phyloP scores from a whole-genome alignment of 2,113 vertebrate species.

The Geothlypis trichas region DNA sequence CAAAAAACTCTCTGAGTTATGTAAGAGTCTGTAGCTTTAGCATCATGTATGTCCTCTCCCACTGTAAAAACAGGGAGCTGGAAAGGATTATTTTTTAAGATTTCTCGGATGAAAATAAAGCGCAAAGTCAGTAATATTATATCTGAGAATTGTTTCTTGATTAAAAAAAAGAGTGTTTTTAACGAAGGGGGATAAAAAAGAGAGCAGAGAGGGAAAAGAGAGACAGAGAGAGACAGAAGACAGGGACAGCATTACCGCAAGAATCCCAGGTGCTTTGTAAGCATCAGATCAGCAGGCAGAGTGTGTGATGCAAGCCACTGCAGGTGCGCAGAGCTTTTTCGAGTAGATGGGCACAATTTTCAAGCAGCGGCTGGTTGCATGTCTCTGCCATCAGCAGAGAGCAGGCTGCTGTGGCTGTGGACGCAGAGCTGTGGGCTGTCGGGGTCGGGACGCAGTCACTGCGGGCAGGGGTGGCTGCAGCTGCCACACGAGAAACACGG shows the following conservation, averaged over 20 bases:
- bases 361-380: too few species aligned
- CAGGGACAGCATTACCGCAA: rapidly evolving
- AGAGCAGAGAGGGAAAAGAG: not conserved
- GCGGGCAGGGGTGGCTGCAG: not conserved
- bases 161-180: not conserved
- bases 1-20: not conserved
- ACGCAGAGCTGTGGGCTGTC: rapidly evolving
- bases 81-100: not conserved
- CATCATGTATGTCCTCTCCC: not conserved
- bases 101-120: not conserved
- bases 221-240: not conserved
- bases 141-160: too few species aligned
- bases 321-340: rapidly evolving
- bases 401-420: not conserved
- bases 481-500: rapidly evolving
- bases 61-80: not conserved
- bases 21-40: not conserved
- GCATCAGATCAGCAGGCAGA: not conserved
- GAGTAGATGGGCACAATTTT: not conserved
- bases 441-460: rapidly evolving
- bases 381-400: not conserved
- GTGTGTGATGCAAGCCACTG: rapidly evolving
- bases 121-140: not conserved
- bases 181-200: rapidly evolving
- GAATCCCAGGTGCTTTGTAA: not conserved